phyloP scores from a whole-genome alignment of 2,888 invertebrate species.

The Steinernema scapterisci region DNA sequence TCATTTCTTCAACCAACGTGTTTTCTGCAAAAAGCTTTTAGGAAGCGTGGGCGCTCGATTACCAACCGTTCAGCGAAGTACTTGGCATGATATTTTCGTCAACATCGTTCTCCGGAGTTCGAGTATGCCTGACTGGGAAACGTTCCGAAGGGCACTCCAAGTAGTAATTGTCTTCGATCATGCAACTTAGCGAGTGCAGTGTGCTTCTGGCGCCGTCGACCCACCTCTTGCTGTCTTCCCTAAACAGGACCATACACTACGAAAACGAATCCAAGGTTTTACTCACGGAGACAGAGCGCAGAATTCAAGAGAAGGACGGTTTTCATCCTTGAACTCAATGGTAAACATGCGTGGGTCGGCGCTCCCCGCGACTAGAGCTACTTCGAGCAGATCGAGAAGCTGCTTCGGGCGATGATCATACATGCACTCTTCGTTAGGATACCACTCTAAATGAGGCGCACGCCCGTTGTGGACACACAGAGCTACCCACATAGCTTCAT shows the following conservation, averaged over 20 bases:
- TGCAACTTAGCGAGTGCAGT: constrained; percentile 27
- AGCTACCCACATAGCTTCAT: constrained; percentile 13
- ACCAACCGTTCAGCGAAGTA: neutral
- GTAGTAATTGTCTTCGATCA: constrained; percentile 17
- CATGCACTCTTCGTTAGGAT: constrained; percentile 21
- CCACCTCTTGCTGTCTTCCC: constrained; percentile 35
- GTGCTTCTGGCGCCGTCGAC: constrained; percentile 23
- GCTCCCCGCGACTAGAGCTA: neutral
- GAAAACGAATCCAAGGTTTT: neutral
- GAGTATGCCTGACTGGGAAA: too few relatives aligned
- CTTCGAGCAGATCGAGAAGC: constrained; percentile 4
- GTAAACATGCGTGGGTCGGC: constrained; percentile 5
- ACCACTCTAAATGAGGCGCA: constrained; percentile 17
- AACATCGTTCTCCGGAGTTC: neutral
- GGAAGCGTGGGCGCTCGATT: too few relatives aligned
- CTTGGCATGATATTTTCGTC: neutral
- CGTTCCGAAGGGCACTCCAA: neutral
- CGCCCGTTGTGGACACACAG: constrained; percentile 15
- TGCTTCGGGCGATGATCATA: constrained; percentile 3
- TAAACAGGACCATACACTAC: neutral
- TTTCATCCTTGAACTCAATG: constrained; percentile 20
- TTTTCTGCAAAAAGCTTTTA: neutral
- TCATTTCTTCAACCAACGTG: neutral
- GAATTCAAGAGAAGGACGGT: neutral
- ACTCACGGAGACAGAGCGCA: constrained; percentile 4